A percentile compares a stretch with the other conserved stretches of the same genome.
phyloP scores from a whole-genome alignment of 2,888 invertebrate genomes.

The Matsumyia berberina region DNA sequence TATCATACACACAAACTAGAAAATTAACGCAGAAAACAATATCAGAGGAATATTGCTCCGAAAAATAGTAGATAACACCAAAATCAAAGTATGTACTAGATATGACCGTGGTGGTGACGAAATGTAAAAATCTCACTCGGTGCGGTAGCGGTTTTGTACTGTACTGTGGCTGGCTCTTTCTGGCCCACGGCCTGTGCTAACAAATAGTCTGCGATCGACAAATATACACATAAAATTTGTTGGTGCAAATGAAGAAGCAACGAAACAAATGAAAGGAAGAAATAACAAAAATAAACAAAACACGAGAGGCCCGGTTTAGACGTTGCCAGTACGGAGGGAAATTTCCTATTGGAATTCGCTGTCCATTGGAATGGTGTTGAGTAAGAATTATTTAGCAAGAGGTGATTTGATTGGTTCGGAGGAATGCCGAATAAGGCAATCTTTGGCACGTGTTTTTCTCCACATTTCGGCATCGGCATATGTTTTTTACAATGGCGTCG shows the following conservation, averaged over 20 bases:
- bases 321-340: slow-evolving; percentile 45
- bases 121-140: slow-evolving; percentile 64
- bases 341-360: slow-evolving; percentile 37
- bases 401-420: neutral
- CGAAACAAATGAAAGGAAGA: slow-evolving; percentile 58
- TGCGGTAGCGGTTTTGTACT: slow-evolving; percentile 53
- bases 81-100: slow-evolving; percentile 63
- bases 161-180: slow-evolving; percentile 32
- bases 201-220: slow-evolving; percentile 25
- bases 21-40: slow-evolving; percentile 55
- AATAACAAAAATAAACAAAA: slow-evolving; percentile 72
- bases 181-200: neutral
- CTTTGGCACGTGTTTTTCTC: slow-evolving; percentile 22
- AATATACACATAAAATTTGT: slow-evolving; percentile 50
- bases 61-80: slow-evolving; percentile 39
- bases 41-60: slow-evolving; percentile 34
- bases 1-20: slow-evolving; percentile 35
- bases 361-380: neutral
- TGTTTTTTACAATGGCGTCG: slow-evolving; percentile 10
- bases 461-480: slow-evolving; percentile 21
- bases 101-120: slow-evolving; percentile 63
- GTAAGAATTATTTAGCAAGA: no score
- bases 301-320: slow-evolving; percentile 22
- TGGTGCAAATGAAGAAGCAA: slow-evolving; percentile 55
- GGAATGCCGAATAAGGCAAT: neutral